Percentiles rank a stretch among this genome's conserved stretches.
Conservation (phyloP, 2,797 vertebrate genomes). For the Capromys pilorides region DNA sequence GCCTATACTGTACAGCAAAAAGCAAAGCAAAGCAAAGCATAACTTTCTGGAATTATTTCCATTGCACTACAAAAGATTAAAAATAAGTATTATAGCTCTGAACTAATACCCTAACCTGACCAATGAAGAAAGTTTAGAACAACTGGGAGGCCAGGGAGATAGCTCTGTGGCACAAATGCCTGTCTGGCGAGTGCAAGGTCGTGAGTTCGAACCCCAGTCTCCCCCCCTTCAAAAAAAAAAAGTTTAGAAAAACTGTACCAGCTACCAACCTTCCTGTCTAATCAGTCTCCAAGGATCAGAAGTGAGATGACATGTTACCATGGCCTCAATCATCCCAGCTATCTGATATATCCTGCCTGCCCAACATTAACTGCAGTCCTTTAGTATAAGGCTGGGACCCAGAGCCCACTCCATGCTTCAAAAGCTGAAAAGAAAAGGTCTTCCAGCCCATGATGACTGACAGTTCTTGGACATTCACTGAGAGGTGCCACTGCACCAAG, state of each 20-base stretch:
- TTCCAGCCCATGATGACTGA: not conserved
- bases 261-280: slow-evolving; percentile 32
- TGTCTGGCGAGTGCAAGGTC: no score
- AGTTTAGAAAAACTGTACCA: not conserved
- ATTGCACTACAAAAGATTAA: slow-evolving; percentile 31
- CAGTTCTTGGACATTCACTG: not conserved
- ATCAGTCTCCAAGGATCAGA: not conserved
- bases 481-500: not conserved
- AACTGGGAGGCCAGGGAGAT: not conserved
- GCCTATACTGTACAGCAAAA: not conserved
- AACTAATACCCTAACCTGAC: slow-evolving; percentile 33
- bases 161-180: no score
- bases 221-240: no score
- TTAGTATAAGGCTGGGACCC: not conserved
- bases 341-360: not conserved
- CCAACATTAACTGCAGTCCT: not conserved
- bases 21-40: not conserved
- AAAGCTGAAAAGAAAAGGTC: not conserved
- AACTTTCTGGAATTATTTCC: not conserved
- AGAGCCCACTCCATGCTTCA: not conserved
- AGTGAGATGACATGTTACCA: not conserved
- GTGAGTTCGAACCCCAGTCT: no score
- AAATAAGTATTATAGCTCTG: not conserved
- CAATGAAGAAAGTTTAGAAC: slow-evolving; percentile 34
- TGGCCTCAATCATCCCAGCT: not conserved